Evolutionary conservation across 2,113 vertebrate genomes (phyloP).

Genomic region (Desmodus rotundus): DNA sequence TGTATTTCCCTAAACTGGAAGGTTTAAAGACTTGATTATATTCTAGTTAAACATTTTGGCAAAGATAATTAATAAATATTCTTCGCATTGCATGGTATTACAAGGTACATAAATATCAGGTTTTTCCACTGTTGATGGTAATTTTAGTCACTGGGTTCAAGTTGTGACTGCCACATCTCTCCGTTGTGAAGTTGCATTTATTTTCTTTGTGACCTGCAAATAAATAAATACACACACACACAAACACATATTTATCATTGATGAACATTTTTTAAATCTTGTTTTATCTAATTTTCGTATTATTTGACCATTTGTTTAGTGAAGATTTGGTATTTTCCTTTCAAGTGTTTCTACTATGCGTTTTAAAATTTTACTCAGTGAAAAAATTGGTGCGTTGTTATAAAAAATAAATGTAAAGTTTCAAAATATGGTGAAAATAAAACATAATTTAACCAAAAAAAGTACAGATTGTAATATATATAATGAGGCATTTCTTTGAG

Average conservation of each 20-base stretch:
- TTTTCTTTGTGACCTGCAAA: conserved; percentile 1
- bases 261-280: neutral
- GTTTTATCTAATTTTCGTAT: conserved; percentile 5
- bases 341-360: neutral
- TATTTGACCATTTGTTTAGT: neutral
- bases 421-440: neutral
- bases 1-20: neutral
- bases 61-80: conserved; percentile 15
- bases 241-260: neutral
- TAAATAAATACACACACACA: too few species aligned
- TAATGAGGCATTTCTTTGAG: neutral
- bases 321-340: conserved; percentile 6
- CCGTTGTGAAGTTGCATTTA: neutral
- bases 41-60: neutral
- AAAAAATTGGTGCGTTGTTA: neutral
- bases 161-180: neutral
- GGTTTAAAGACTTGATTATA: neutral
- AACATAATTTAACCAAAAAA: conserved; percentile 28
- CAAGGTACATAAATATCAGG: neutral
- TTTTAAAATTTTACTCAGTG: conserved; percentile 2
- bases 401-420: conserved; percentile 7
- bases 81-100: neutral
- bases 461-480: neutral
- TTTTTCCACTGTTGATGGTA: neutral
- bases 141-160: neutral